Base-by-base conservation (phyloP, 1,140 invertebrate genomes). In the Proales similis region DNA sequence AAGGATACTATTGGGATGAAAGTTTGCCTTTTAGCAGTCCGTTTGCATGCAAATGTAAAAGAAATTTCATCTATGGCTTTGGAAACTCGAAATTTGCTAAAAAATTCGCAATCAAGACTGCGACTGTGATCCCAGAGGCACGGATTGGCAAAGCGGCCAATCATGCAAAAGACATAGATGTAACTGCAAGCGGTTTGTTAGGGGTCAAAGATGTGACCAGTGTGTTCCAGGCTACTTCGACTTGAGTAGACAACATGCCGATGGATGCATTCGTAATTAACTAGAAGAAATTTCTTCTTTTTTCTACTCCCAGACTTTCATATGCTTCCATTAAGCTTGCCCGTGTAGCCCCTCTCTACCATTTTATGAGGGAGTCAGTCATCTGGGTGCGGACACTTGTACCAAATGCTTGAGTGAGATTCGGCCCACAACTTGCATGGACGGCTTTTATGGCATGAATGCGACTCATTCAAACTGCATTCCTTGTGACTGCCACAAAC, bases 221-320 rank as follows among this genome's bases (percentile, higher is more conserved):
- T 97, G 93, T 74, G 93, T 95, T 70, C 90, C 89, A 0, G 90
- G 91, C 24, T 96, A 83, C 76, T 98, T 97, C 79, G 90, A 93
- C 71, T 75, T 97, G 64, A 86, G 90, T 67, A 64, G 81, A 11
- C 82, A 82, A 1, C 94, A 98, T 71, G 85, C 88, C 66, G 94
- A 90, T 70, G 94, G 94, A n/a, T 97, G 93, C 71, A 89, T 91
- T n/a, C n/a, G n/a, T n/a, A n/a, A n/a, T n/a, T n/a, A n/a, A n/a
- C n/a, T n/a, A n/a, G n/a, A n/a, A n/a, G n/a, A n/a, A n/a, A 36
- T 36, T 36, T 36, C 33, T 11, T n/a, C n/a, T 36, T 36, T 36
- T 11, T 11, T 36, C 17, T 11, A 36, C 33, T 36, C 11, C 11
- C 33, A 36, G n/a, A 11, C 17, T 36, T 36, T 36, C 17, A 11